phyloP scores from a whole-genome alignment of 2,113 vertebrate genomes.

The Peucedramus taeniatus region DNA sequence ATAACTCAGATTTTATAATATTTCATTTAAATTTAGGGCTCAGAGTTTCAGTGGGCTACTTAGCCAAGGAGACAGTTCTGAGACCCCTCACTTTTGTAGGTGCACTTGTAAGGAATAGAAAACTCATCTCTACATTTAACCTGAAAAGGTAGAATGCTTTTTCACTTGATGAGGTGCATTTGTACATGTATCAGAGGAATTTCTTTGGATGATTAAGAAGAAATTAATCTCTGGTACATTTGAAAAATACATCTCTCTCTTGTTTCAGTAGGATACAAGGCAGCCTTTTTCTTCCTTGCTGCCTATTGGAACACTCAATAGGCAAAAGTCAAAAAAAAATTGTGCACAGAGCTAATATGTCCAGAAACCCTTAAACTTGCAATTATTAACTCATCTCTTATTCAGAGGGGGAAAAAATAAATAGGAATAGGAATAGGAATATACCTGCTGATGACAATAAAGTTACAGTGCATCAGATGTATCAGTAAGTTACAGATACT shows the following conservation, averaged over 20 bases:
- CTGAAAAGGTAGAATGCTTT: not conserved
- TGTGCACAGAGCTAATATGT: not conserved
- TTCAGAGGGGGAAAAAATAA: not conserved
- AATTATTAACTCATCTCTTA: not conserved
- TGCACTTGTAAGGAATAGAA: not conserved
- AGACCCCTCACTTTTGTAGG: not conserved
- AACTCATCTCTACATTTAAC: not conserved
- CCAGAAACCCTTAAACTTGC: not conserved
- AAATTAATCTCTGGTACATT: not conserved
- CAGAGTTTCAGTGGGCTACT: not conserved
- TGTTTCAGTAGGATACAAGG: not conserved
- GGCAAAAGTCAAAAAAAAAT: not conserved
- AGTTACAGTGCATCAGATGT: not conserved
- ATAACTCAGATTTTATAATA: not conserved
- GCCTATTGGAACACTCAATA: not conserved
- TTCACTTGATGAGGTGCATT: not conserved
- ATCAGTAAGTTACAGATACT: not conserved
- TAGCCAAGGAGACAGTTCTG: not conserved
- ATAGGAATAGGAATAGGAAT: not conserved
- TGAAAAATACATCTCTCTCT: not conserved
- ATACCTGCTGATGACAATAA: not conserved
- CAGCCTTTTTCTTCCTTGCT: rapidly evolving
- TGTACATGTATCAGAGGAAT: not conserved
- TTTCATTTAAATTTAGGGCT: not conserved
- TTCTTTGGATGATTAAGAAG: not conserved